A percentile compares a stretch with the other conserved stretches of the same genome.
phyloP scores from a whole-genome alignment of 2,888 invertebrate species.

The Ennomos quercinarius region DNA sequence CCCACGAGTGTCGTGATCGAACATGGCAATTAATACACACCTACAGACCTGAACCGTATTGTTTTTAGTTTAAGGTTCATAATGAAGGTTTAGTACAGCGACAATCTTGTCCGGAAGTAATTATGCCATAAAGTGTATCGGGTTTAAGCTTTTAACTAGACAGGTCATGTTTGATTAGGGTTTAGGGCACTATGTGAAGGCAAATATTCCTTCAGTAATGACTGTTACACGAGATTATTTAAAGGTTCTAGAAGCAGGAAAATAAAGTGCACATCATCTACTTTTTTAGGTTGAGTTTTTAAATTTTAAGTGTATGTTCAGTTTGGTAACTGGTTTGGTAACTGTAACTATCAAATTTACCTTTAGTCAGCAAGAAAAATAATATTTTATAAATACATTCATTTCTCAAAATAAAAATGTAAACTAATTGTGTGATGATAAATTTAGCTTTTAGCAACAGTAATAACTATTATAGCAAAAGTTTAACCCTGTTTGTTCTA shows the following conservation, averaged over 20 bases:
- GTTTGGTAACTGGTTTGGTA: too few relatives aligned
- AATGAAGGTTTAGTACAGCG: slow-evolving; percentile 11
- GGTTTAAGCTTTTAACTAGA: slow-evolving; percentile 52
- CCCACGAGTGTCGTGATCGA: slow-evolving; percentile 42
- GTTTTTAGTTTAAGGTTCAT: slow-evolving; percentile 6
- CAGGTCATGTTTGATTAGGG: slow-evolving; percentile 68
- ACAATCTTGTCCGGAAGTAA: slow-evolving; percentile 56
- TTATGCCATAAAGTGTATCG: slow-evolving; percentile 60
- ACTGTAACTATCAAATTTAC: too few relatives aligned
- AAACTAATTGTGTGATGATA: too few relatives aligned
- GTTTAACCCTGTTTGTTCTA: neutral
- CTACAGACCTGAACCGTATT: slow-evolving; percentile 12
- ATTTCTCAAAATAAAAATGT: too few relatives aligned
- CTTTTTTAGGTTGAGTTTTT: neutral
- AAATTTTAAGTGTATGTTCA: too few relatives aligned
- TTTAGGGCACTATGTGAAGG: slow-evolving; percentile 50
- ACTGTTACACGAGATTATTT: neutral
- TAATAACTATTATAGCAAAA: neutral
- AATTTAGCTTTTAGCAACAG: too few relatives aligned
- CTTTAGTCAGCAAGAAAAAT: too few relatives aligned
- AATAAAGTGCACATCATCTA: too few relatives aligned
- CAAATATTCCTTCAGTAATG: slow-evolving; percentile 33
- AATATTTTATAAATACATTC: too few relatives aligned
- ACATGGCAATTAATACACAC: slow-evolving; percentile 19
- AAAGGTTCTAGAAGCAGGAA: neutral